Conservation (phyloP, 2,113 vertebrate genomes). For the Tachycineta bicolor region DNA sequence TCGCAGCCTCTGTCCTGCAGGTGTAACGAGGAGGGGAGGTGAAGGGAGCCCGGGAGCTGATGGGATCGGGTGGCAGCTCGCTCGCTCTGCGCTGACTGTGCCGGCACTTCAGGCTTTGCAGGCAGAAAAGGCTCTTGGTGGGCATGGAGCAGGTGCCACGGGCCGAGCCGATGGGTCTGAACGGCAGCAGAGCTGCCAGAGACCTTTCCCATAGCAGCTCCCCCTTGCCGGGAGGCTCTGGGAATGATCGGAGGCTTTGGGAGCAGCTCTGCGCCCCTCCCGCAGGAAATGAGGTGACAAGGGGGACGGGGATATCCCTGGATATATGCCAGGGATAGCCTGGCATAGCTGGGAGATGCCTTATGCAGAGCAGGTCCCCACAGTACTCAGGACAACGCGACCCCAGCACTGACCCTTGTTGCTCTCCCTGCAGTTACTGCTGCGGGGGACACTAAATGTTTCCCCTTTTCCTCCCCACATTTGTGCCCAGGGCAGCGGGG, state of each 20-base stretch:
- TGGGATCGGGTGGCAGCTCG: background rate
- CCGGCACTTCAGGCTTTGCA: background rate
- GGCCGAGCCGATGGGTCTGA: background rate
- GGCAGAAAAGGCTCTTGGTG: background rate
- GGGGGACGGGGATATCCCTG: accelerated
- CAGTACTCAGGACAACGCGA: accelerated
- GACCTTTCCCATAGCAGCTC: background rate
- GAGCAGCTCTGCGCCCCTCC: background rate
- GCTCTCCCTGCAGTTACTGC: accelerated
- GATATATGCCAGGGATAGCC: too few relatives aligned
- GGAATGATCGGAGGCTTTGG: background rate
- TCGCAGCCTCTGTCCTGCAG: conserved; percentile 48
- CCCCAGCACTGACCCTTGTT: background rate
- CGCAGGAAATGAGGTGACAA: background rate
- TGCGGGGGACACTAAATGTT: accelerated
- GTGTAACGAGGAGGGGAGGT: conserved; percentile 22
- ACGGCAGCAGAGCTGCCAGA: background rate
- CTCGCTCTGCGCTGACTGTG: accelerated
- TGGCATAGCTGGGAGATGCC: background rate
- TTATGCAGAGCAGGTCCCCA: accelerated
- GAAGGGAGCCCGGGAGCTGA: background rate
- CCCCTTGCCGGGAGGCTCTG: accelerated
- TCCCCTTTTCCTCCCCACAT: background rate
- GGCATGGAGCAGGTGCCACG: accelerated
- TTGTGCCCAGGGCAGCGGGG: background rate